phyloP scores from a whole-genome alignment of 2,797 vertebrate genomes.

The Clarias pachynema region DNA sequence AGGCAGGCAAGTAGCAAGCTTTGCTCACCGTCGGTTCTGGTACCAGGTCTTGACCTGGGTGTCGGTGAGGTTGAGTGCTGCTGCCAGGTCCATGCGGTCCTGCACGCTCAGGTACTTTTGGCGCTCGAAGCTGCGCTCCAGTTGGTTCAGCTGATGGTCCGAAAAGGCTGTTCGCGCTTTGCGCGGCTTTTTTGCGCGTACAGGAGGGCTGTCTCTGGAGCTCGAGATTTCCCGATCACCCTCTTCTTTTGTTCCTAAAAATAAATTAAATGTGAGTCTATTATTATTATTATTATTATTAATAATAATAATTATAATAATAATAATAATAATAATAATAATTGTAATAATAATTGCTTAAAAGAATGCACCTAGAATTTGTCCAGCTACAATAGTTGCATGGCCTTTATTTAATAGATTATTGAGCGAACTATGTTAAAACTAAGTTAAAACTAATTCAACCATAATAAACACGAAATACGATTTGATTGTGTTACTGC shows the following conservation, averaged over 20 bases:
- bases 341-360: not conserved
- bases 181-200: conserved; percentile 91
- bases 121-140: conserved; percentile 94
- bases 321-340: not conserved
- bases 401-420: not conserved
- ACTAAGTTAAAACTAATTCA: not conserved
- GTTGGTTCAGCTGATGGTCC: conserved; percentile 95
- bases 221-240: conserved; percentile 93
- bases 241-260: conserved; percentile 89
- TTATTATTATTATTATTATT: not conserved
- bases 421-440: not conserved
- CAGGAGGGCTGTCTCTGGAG: conserved; percentile 92
- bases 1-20: not conserved
- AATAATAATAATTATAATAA: not conserved
- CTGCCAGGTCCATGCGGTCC: conserved; percentile 96
- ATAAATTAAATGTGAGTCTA: not conserved
- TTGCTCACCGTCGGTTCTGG: conserved; percentile 84
- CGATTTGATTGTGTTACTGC: not conserved
- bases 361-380: not conserved
- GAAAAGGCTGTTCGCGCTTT: conserved; percentile 95
- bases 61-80: conserved; percentile 92
- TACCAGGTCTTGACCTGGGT: conserved; percentile 96
- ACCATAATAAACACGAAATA: not conserved
- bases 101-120: conserved; percentile 98
- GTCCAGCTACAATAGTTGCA: not conserved